phyloP scores from a whole-genome alignment of 2,888 invertebrate genomes.

The Troides oblongomaculatus region DNA sequence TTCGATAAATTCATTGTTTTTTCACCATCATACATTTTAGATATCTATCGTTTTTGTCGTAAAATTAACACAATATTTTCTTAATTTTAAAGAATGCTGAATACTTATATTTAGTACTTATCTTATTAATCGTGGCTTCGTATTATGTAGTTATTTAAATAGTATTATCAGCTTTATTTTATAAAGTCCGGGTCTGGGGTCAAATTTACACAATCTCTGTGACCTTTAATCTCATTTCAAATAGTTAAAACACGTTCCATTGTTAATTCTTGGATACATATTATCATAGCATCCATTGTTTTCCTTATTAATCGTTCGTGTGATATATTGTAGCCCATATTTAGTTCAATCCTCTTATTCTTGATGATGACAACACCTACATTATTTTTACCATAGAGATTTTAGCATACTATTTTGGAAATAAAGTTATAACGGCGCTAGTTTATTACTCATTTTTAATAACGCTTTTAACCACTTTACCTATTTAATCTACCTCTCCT shows the following conservation, averaged over 20 bases:
- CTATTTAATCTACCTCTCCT: too few relatives aligned
- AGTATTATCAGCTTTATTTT: conserved; percentile 49
- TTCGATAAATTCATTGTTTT: too few relatives aligned
- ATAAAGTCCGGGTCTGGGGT: conserved; percentile 69
- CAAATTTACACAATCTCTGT: conserved; percentile 70
- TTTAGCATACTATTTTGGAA: too few relatives aligned
- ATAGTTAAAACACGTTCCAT: conserved; percentile 66
- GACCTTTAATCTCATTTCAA: conserved; percentile 73
- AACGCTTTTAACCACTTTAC: not conserved
- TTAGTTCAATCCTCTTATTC: not conserved
- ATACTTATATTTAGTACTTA: not conserved
- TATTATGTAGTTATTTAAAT: conserved; percentile 48
- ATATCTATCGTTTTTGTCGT: too few relatives aligned
- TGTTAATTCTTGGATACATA: conserved; percentile 66
- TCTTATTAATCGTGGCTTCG: not conserved
- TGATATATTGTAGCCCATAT: not conserved
- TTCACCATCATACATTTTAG: too few relatives aligned
- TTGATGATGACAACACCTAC: conserved; percentile 2
- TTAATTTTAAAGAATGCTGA: not conserved
- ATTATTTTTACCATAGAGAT: not conserved
- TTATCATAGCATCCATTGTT: conserved; percentile 50
- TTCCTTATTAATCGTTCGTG: conserved; percentile 37
- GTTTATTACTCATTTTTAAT: not conserved
- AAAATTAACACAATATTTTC: too few relatives aligned
- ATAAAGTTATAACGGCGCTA: not conserved